Conservation (phyloP, 2,888 invertebrate species). For the Lepidonotus clava region DNA sequence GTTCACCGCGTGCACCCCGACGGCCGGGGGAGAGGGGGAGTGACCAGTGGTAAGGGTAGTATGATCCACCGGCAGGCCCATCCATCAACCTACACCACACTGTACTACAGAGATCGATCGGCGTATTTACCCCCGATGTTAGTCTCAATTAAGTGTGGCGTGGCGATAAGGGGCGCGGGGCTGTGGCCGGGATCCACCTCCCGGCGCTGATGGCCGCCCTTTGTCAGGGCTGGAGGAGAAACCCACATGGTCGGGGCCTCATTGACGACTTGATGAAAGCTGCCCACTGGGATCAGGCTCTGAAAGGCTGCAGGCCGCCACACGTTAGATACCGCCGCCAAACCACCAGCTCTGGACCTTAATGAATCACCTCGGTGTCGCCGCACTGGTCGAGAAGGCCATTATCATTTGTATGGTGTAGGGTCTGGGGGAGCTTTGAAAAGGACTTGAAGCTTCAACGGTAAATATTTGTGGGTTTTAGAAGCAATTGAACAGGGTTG, state of each 20-base stretch:
- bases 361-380: not conserved
- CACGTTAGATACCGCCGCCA: not conserved
- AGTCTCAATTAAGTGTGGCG: not conserved
- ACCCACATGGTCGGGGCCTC: not conserved
- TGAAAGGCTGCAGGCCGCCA: not conserved
- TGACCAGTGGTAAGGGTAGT: not conserved
- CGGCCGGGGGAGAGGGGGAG: not conserved
- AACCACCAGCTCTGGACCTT: not conserved
- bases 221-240: not conserved
- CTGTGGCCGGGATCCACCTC: not conserved
- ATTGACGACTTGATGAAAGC: not conserved
- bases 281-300: not conserved
- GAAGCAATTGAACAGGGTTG: too few species aligned
- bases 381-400: not conserved
- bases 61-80: not conserved
- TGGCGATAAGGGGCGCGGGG: not conserved
- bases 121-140: not conserved
- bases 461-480: too few species aligned
- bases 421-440: too few species aligned
- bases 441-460: too few species aligned
- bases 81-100: not conserved
- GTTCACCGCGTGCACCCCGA: not conserved
- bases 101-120: not conserved
- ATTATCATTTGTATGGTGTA: constrained; percentile 9
- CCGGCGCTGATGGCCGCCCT: not conserved